Evolutionary conservation across 2,113 vertebrate genomes (phyloP).

Genomic region (Noctilio leporinus): DNA sequence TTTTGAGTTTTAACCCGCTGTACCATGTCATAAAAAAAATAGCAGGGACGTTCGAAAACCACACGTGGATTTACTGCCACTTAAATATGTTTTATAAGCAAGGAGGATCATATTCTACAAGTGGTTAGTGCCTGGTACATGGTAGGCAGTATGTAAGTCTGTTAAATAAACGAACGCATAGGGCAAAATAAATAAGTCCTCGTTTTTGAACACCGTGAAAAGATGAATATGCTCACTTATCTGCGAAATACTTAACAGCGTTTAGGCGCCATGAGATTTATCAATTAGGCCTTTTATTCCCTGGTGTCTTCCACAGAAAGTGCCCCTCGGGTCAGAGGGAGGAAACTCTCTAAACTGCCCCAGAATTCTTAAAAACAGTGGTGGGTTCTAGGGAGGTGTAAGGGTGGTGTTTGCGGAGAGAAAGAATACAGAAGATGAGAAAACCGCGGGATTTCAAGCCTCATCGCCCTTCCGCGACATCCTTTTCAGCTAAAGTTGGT

Average conservation of each 20-base stretch:
- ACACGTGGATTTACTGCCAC: neutral
- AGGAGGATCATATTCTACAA: slow-evolving; percentile 10
- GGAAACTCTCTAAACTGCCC: neutral
- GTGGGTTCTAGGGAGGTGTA: neutral
- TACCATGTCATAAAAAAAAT: neutral
- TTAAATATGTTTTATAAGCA: neutral
- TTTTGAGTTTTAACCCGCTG: slow-evolving; percentile 37
- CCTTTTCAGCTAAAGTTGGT: slow-evolving; percentile 60
- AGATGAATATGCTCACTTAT: neutral
- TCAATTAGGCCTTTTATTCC: neutral
- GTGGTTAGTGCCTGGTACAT: neutral
- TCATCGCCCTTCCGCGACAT: slow-evolving; percentile 59
- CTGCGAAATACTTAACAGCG: neutral
- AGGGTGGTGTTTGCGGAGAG: slow-evolving; percentile 31
- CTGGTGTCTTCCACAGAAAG: neutral
- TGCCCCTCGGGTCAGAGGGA: neutral
- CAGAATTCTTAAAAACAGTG: slow-evolving; percentile 16
- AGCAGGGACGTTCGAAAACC: neutral
- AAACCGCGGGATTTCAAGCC: slow-evolving; percentile 66
- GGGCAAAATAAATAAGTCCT: neutral
- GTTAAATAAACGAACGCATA: neutral
- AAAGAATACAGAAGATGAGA: neutral
- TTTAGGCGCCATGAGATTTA: neutral
- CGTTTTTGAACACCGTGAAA: neutral
- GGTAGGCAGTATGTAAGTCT: neutral